A percentile compares a stretch with the other conserved stretches of the same genome.
Evolutionary conservation across 1,140 invertebrate species (phyloP).

Genomic region (Hylaeus anthracinus): DNA sequence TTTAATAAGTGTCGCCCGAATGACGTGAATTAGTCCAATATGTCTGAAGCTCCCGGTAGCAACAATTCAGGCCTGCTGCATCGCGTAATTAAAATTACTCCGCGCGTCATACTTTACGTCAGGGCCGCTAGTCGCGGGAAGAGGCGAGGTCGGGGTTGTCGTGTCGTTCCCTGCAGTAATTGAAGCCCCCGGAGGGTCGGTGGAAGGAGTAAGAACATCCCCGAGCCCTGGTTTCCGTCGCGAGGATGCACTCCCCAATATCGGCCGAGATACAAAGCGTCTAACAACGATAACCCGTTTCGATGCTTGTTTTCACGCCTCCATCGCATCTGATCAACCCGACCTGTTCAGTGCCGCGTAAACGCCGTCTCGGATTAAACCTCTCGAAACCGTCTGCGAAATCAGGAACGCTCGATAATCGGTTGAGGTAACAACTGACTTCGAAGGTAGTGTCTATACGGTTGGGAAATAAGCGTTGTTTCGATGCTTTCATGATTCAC

Average conservation of each 20-base stretch:
- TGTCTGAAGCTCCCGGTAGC: slow-evolving; percentile 67
- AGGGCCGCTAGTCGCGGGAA: slow-evolving; percentile 11
- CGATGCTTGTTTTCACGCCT: background rate
- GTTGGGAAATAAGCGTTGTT: no score
- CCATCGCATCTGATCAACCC: background rate
- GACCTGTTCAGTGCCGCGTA: background rate
- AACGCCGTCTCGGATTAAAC: background rate
- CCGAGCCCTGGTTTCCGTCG: background rate
- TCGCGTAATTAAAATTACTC: slow-evolving; percentile 76
- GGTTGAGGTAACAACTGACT: no score
- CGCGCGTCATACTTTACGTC: slow-evolving; percentile 71
- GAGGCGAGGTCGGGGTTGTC: slow-evolving; percentile 14
- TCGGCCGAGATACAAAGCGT: background rate
- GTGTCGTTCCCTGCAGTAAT: slow-evolving; percentile 36
- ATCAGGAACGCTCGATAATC: background rate
- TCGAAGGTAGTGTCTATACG: no score
- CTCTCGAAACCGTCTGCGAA: background rate
- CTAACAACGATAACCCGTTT: background rate
- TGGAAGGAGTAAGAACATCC: background rate
- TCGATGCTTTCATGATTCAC: no score
- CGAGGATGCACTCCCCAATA: slow-evolving; percentile 9
- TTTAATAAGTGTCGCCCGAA: slow-evolving; percentile 75
- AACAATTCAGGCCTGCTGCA: slow-evolving; percentile 71
- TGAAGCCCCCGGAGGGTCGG: slow-evolving; percentile 19
- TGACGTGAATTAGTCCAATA: slow-evolving; percentile 75